Conservation (phyloP, 30 jellyfish, hydroid and myxozoan genomes). For the Mastigias papua region DNA sequence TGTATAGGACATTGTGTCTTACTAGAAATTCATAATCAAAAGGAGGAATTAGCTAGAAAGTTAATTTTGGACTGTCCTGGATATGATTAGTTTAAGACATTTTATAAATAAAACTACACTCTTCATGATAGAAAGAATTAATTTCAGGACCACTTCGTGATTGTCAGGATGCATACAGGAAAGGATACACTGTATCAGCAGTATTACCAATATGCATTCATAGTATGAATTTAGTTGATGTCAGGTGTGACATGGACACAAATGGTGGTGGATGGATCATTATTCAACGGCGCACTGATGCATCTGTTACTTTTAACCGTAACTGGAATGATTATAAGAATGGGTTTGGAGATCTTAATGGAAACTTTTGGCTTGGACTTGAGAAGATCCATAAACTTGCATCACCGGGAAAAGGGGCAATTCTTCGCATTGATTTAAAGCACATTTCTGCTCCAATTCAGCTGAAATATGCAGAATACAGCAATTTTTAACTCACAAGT, state of each 20-base stretch:
- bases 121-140: too few species aligned
- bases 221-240: background rate
- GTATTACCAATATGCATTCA: background rate
- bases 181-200: background rate
- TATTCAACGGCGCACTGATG: slow-evolving; percentile 49
- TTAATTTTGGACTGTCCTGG: too few species aligned
- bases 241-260: slow-evolving; percentile 37
- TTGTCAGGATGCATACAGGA: background rate
- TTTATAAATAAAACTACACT: too few species aligned
- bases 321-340: slow-evolving; percentile 44
- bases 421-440: slow-evolving; percentile 28
- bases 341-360: slow-evolving; percentile 47
- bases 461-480: slow-evolving; percentile 25
- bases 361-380: slow-evolving; percentile 47
- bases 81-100: too few species aligned
- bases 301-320: slow-evolving; percentile 19
- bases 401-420: slow-evolving; percentile 44
- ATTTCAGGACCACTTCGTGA: background rate
- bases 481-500: slow-evolving; percentile 2
- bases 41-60: too few species aligned
- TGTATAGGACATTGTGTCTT: too few species aligned
- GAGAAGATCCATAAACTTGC: slow-evolving; percentile 31
- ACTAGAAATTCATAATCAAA: too few species aligned
- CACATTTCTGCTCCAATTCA: background rate
- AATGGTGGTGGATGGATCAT: slow-evolving; percentile 56